Evolutionary conservation across 2,888 invertebrate species (phyloP).

Genomic region (Reticulitermes lucifugus): DNA sequence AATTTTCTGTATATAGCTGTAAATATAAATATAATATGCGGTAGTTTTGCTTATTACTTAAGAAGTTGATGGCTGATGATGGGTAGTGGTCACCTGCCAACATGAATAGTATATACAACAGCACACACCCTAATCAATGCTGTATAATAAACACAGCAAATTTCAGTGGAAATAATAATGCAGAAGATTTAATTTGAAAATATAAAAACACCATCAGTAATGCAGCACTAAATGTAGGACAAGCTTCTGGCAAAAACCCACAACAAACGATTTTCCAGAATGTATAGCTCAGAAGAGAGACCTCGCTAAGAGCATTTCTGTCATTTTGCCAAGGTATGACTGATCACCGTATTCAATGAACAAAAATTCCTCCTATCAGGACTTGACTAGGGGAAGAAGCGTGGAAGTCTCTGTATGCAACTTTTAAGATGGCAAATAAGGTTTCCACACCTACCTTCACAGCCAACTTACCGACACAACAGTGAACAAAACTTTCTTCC

Average conservation of each 20-base stretch:
- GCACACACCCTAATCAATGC: neutral
- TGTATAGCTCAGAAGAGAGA: too few species aligned
- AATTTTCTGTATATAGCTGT: neutral
- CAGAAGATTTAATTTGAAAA: neutral
- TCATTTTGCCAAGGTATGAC: neutral
- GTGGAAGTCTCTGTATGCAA: conserved; percentile 6
- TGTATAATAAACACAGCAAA: neutral
- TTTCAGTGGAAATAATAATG: neutral
- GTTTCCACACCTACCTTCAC: conserved; percentile 13
- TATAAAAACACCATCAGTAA: neutral
- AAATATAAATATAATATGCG: conserved; percentile 7
- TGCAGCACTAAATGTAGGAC: neutral
- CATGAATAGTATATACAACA: neutral
- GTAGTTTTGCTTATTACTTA: neutral
- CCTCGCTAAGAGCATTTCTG: too few species aligned
- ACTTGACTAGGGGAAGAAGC: conserved; percentile 17
- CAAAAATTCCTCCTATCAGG: neutral
- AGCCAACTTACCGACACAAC: conserved; percentile 32
- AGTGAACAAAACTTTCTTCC: conserved; percentile 45
- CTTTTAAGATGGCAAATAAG: neutral
- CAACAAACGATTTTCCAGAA: too few species aligned
- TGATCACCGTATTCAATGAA: neutral
- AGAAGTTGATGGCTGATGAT: neutral
- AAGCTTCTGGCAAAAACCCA: too few species aligned
- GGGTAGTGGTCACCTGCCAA: conserved; percentile 18